Percentiles rank a stretch among this genome's conserved stretches.
Conservation (phyloP, 2,888 invertebrate genomes). For the Nephrotoma flavescens region DNA sequence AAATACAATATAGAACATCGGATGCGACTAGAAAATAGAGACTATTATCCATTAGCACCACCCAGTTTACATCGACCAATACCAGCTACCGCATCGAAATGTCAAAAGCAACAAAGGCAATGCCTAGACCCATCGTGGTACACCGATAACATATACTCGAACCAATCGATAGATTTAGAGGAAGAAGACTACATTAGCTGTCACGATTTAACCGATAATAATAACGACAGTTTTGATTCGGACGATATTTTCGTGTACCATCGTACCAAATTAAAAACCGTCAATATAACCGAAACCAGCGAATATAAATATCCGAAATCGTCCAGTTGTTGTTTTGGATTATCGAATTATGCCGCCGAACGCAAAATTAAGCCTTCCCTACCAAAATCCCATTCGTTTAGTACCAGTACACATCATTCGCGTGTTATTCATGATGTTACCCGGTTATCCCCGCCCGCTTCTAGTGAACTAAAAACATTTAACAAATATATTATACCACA, state of each 20-base stretch:
- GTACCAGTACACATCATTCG: slow-evolving; percentile 10
- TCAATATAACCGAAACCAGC: slow-evolving; percentile 12
- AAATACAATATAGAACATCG: slow-evolving; percentile 9
- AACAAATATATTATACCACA: neutral
- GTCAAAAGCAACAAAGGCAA: slow-evolving; percentile 20
- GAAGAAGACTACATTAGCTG: slow-evolving; percentile 26
- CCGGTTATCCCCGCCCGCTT: neutral
- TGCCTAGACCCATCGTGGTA: slow-evolving; percentile 31
- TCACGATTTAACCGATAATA: slow-evolving; percentile 27
- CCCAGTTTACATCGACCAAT: neutral
- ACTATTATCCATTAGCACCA: slow-evolving; percentile 4
- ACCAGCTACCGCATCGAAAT: neutral
- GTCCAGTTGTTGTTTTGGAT: slow-evolving; percentile 30
- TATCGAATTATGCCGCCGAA: slow-evolving; percentile 14
- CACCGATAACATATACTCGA: slow-evolving; percentile 32
- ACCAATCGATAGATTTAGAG: slow-evolving; percentile 30
- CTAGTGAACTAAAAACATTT: neutral
- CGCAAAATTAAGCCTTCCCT: slow-evolving; percentile 23
- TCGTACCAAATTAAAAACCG: slow-evolving; percentile 1
- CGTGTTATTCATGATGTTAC: slow-evolving; percentile 1
- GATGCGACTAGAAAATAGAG: neutral
- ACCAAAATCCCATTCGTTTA: slow-evolving; percentile 32
- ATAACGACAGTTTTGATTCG: slow-evolving; percentile 20
- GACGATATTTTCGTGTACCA: slow-evolving; percentile 11
- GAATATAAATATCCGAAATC: slow-evolving; percentile 32